phyloP scores from a whole-genome alignment of 2,797 vertebrate species.

The Pyrocephalus nanus region DNA sequence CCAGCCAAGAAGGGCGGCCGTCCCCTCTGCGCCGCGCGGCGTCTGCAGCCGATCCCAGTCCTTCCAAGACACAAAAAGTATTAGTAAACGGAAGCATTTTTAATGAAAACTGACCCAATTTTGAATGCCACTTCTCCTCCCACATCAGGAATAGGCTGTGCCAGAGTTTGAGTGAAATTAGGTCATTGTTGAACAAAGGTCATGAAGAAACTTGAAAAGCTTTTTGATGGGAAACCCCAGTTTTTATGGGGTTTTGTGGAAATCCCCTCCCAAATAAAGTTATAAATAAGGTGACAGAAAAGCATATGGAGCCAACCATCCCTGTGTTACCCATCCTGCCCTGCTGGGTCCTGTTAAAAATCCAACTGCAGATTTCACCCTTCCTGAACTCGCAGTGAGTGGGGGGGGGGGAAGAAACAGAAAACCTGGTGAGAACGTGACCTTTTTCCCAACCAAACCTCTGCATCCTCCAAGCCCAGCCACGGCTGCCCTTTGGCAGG shows the following conservation, averaged over 20 bases:
- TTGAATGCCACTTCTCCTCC: slow-evolving; percentile 26
- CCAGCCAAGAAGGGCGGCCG: not conserved
- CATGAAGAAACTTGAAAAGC: slow-evolving; percentile 18
- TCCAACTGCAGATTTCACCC: not conserved
- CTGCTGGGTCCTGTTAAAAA: not conserved
- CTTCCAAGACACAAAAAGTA: not conserved
- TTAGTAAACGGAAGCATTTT: slow-evolving; percentile 25
- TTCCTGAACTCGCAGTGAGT: not conserved
- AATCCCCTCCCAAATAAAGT: slow-evolving; percentile 18
- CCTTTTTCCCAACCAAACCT: not conserved
- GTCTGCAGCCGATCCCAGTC: not conserved
- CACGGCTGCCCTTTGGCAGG: not conserved
- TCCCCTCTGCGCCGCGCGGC: not conserved
- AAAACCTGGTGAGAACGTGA: not conserved
- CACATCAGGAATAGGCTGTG: slow-evolving; percentile 18
- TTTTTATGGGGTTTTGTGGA: slow-evolving; percentile 24
- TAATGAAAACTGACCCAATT: slow-evolving; percentile 52
- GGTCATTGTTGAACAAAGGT: slow-evolving; percentile 46
- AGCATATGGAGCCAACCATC: not conserved
- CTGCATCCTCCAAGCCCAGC: fast-evolving
- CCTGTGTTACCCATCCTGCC: not conserved
- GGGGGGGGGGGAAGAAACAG: not conserved
- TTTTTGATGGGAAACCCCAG: slow-evolving; percentile 26
- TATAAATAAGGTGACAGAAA: not conserved
- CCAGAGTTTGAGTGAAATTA: slow-evolving; percentile 34